These are phyloP conservation scores for Archaeoteleia sp. DNA, from an alignment of 2,888 invertebrate species.

Conservation along the genomic window DNA sequence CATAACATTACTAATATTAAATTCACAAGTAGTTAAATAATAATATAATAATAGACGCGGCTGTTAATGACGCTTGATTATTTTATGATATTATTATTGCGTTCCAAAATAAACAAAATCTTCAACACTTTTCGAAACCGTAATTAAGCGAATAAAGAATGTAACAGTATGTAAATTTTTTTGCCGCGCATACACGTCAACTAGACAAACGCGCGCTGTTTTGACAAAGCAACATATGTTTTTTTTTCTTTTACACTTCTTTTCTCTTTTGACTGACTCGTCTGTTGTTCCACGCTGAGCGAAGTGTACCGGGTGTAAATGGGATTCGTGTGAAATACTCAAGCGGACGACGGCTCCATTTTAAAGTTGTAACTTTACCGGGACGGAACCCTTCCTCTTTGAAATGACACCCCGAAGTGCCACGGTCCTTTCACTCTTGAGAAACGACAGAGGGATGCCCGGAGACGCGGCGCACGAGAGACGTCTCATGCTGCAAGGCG, in stretches of 20 bases:
- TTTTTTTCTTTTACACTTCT: conserved; percentile 16
- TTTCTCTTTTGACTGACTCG: conserved; percentile 23
- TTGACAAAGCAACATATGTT: conserved; percentile 23
- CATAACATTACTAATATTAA: too few relatives aligned
- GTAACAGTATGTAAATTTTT: conserved; percentile 11
- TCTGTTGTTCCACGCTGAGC: conserved; percentile 22
- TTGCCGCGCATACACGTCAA: conserved; percentile 7
- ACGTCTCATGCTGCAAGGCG: conserved; percentile 16
- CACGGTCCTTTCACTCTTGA: conserved; percentile 42
- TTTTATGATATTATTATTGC: too few relatives aligned
- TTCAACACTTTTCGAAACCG: too few relatives aligned
- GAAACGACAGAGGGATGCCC: conserved; percentile 41
- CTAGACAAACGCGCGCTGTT: conserved; percentile 15
- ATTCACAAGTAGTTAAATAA: too few relatives aligned
- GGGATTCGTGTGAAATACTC: conserved; percentile 39
- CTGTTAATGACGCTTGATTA: too few relatives aligned
- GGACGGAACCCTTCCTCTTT: conserved; percentile 31
- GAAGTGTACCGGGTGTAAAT: conserved; percentile 37
- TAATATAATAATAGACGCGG: too few relatives aligned
- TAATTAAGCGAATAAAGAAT: too few relatives aligned
- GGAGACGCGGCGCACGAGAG: conserved; percentile 22
- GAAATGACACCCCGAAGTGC: conserved; percentile 49
- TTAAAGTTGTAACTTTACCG: conserved; percentile 31
- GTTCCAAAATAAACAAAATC: too few relatives aligned
- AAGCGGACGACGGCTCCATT: conserved; percentile 41